phyloP scores from a whole-genome alignment of 2,113 vertebrate species.

The Anthoscopus minutus region DNA sequence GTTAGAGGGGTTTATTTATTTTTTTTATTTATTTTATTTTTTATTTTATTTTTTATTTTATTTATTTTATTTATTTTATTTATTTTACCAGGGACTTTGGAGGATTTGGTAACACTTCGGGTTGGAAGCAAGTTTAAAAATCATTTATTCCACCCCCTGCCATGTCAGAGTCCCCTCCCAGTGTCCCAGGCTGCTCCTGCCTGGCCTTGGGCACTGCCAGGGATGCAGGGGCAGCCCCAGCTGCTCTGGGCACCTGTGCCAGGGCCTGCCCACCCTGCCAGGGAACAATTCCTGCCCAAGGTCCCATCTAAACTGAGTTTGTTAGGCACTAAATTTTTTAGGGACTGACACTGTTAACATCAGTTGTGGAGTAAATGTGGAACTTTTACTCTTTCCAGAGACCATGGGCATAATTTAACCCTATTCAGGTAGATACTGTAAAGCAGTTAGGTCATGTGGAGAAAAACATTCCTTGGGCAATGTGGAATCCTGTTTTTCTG shows the following conservation, averaged over 20 bases:
- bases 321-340: not conserved
- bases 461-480: not conserved
- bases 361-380: not conserved
- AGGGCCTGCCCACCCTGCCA: not conserved
- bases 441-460: not conserved
- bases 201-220: not conserved
- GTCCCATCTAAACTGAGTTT: not conserved
- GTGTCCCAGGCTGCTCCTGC: accelerated
- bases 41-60: too few species aligned
- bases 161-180: not conserved
- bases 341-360: not conserved
- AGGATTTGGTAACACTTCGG: not conserved
- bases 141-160: not conserved
- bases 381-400: not conserved
- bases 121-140: not conserved
- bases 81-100: not conserved
- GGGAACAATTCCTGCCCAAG: not conserved
- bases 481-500: not conserved
- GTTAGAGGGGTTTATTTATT: not conserved
- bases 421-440: not conserved
- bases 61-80: too few species aligned
- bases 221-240: not conserved
- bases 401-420: not conserved
- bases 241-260: not conserved
- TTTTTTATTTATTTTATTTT: too few species aligned